These are phyloP conservation scores for Aleiodes leptofemur DNA, from an alignment of 2,888 invertebrate species.

Conservation along the genomic window DNA sequence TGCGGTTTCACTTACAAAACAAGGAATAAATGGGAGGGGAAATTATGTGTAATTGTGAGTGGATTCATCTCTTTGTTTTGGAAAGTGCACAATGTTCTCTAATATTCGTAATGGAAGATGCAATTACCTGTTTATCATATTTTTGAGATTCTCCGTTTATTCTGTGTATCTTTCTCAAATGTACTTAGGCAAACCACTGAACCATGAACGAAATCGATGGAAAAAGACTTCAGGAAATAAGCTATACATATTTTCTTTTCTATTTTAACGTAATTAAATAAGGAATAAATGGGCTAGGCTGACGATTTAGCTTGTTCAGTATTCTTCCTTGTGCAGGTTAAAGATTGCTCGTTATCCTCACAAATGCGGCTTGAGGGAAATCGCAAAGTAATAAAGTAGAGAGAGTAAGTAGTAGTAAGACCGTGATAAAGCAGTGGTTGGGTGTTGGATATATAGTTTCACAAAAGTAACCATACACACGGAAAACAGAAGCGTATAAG, in stretches of 20 bases:
- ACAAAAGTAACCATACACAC: slow-evolving; percentile 2
- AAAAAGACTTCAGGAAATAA: too few relatives aligned
- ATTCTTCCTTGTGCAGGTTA: background rate
- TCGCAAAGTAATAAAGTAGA: background rate
- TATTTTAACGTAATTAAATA: too few relatives aligned
- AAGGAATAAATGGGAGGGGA: background rate
- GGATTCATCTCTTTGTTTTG: background rate
- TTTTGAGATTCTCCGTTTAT: too few relatives aligned
- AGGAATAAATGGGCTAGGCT: too few relatives aligned
- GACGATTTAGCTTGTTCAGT: background rate
- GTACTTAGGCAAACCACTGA: too few relatives aligned
- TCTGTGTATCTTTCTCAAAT: too few relatives aligned
- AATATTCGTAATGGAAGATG: too few relatives aligned
- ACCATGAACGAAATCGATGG: too few relatives aligned
- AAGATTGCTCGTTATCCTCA: slow-evolving; percentile 10
- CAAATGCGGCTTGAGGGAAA: background rate
- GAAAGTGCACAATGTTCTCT: background rate
- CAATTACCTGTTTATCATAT: too few relatives aligned
- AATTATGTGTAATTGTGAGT: background rate
- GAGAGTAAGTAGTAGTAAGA: background rate
- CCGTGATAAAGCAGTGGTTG: background rate
- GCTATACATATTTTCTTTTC: too few relatives aligned
- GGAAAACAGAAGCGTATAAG: slow-evolving; percentile 4
- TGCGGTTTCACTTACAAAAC: slow-evolving; percentile 9
- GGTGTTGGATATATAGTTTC: background rate